Evolutionary conservation across 2,888 invertebrate species (phyloP), one percentile per base, ranked within the genome.

Genomic region (Drosophila tripunctata): DNA sequence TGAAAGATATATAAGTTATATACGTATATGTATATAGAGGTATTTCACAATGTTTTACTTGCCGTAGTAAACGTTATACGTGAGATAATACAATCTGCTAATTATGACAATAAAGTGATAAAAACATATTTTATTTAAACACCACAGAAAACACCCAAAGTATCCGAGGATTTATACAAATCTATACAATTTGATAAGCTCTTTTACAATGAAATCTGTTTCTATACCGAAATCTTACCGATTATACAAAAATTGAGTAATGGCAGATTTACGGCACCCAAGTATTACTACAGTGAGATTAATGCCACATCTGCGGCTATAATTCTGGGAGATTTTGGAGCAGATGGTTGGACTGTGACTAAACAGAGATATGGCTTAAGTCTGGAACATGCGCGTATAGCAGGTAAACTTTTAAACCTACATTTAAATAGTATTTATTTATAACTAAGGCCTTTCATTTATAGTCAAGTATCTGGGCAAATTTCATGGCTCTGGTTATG

Each of bases 401-500:
- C 90, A 56, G 87, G 90, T 89, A 51, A 47, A 43, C n/a, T 47
- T 1, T 5, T 6, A 2, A 12, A 10, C 0, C 30, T 8, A 27
- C 15, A 36, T 31, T 0, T 12, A 21, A 19, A 15, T 1, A 4
- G 0, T 14, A 4, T 7, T 3, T 5, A 33, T 15, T 36, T 7
- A 15, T 15, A n/a, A 4, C 4, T 14, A 12, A 12, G 4, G 14
- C 24, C n/a, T 27, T 35, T 7, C 12, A n/a, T n/a, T n/a, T n/a
- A n/a, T n/a, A 77, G 89, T 85, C 0, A 78, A 85, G 36, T 81
- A 87, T 40, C 58, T 91, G 58, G 91, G 89, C 0, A 48, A 43
- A 10, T 91, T 91, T 33, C 91, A 91, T 79, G 91, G 90, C 12
- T 61, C 84, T n/a, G 77, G 87, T 8, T 91, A 88, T 48, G 91